Percentiles rank a stretch among this genome's conserved stretches.
phyloP scores from a whole-genome alignment of 2,888 invertebrate species.

The Metallyticus violacea region DNA sequence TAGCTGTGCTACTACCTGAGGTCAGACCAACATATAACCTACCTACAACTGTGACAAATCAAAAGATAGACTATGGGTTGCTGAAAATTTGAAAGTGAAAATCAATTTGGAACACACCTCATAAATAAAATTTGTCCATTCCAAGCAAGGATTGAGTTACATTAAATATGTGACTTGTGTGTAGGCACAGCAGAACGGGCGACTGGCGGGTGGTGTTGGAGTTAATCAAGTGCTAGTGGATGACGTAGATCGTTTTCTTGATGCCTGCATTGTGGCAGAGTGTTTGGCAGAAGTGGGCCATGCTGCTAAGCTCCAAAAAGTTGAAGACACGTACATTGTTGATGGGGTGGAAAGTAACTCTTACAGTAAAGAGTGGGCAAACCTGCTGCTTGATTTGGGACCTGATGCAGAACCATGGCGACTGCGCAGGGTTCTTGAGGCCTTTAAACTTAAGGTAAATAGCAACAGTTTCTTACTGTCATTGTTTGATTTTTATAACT shows the following conservation, averaged over 20 bases:
- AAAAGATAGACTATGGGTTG: too few species aligned
- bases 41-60: too few species aligned
- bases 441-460: conserved; percentile 30
- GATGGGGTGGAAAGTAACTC: conserved; percentile 20
- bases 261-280: conserved; percentile 26
- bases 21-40: too few species aligned
- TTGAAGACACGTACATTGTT: neutral
- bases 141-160: too few species aligned
- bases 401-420: conserved; percentile 24
- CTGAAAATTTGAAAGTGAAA: too few species aligned
- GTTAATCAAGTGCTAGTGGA: conserved; percentile 2
- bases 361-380: conserved; percentile 28
- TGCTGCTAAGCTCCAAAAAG: neutral
- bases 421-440: conserved; percentile 24
- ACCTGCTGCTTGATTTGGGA: conserved; percentile 7
- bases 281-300: conserved; percentile 9
- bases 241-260: conserved; percentile 22
- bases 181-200: conserved; percentile 26
- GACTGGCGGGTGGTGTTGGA: neutral
- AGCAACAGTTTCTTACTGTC: too few species aligned
- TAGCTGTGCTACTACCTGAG: too few species aligned
- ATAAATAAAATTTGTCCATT: neutral
- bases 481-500: neutral
- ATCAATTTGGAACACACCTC: too few species aligned
- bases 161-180: neutral